These are phyloP conservation scores for Labeo rohita DNA, from an alignment of 2,113 vertebrate species.

Conservation along the genomic window DNA sequence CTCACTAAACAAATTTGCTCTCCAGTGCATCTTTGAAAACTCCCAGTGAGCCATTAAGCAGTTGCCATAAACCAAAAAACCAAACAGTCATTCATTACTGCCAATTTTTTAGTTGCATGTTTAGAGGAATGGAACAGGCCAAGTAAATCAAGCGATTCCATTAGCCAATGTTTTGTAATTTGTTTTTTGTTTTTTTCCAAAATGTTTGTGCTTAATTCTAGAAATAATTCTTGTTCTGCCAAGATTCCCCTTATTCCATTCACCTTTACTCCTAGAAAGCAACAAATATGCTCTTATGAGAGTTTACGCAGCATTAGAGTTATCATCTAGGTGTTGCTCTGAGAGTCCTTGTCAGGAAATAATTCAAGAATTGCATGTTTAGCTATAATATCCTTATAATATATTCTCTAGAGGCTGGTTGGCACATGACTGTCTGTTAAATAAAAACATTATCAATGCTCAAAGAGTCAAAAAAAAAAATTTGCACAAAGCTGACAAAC, in stretches of 20 bases:
- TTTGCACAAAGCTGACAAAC: background rate
- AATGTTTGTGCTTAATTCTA: background rate
- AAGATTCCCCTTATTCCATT: background rate
- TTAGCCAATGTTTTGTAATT: background rate
- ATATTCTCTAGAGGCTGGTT: background rate
- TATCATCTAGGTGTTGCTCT: background rate
- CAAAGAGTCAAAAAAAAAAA: background rate
- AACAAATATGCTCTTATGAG: too few species aligned
- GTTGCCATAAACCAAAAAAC: background rate
- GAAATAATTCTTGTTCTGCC: background rate
- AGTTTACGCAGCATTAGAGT: background rate
- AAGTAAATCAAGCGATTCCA: background rate
- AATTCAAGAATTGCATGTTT: background rate
- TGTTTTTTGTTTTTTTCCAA: background rate
- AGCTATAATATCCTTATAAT: background rate
- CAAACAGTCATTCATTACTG: background rate
- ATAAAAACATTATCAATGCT: background rate
- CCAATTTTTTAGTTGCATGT: background rate
- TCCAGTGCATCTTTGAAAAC: background rate
- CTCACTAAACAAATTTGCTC: background rate
- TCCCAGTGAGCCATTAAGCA: constrained; percentile 21
- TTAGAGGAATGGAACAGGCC: background rate
- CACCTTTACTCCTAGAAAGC: background rate
- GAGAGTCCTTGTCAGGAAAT: background rate
- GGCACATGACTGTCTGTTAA: background rate